phyloP scores from a whole-genome alignment of 2,797 vertebrate genomes.

The Cheirogaleus major region DNA sequence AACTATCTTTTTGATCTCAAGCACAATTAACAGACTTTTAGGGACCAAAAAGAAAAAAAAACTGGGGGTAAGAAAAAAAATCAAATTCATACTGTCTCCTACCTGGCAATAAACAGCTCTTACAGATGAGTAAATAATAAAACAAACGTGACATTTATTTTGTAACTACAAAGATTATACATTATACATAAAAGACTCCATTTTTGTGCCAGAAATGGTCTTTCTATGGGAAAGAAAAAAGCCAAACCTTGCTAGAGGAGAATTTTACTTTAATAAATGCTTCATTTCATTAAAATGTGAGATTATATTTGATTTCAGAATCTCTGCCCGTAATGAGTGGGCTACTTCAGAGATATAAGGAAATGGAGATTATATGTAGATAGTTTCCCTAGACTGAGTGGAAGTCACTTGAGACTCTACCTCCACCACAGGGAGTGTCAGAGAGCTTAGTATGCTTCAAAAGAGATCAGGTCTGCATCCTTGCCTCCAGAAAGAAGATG shows the following conservation, averaged over 20 bases:
- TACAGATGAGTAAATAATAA: neutral
- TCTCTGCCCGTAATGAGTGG: neutral
- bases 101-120: neutral
- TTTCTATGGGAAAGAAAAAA: neutral
- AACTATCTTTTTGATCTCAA: neutral
- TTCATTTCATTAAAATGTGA: neutral
- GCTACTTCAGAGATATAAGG: neutral
- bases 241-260: neutral
- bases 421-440: neutral
- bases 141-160: neutral
- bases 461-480: neutral
- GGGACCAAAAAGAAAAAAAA: neutral
- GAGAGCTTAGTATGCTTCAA: neutral
- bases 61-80: neutral
- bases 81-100: neutral
- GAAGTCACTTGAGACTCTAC: neutral
- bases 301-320: neutral
- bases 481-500: neutral
- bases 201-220: neutral
- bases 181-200: neutral
- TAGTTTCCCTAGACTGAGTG: neutral
- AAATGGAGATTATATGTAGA: no score
- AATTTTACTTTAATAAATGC: neutral
- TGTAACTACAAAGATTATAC: neutral
- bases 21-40: neutral